Percentiles rank a stretch among this genome's conserved stretches.
Conservation (phyloP, 2,113 vertebrate species). For the Nesoenas mayeri region DNA sequence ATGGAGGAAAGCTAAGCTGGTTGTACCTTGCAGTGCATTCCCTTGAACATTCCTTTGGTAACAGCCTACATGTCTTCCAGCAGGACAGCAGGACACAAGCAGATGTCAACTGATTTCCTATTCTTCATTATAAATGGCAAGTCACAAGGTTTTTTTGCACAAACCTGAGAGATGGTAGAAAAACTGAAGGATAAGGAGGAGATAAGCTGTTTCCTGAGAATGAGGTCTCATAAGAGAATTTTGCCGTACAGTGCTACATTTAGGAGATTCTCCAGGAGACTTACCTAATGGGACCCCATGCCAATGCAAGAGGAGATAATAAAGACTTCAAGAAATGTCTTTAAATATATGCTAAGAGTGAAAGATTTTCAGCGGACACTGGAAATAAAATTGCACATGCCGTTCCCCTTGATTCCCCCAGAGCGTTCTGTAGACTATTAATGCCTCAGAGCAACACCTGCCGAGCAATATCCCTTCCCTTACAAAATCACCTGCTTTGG, state of each 20-base stretch:
- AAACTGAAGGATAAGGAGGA: not conserved
- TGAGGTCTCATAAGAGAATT: not conserved
- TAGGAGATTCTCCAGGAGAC: not conserved
- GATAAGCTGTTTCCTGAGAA: not conserved
- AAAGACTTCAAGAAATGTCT: not conserved
- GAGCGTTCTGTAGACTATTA: not conserved
- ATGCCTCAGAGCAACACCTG: not conserved
- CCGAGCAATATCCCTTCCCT: slow-evolving; percentile 3
- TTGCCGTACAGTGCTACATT: not conserved
- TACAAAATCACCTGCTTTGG: slow-evolving; percentile 36
- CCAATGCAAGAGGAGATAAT: not conserved
- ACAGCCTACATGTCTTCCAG: not conserved
- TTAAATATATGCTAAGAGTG: not conserved
- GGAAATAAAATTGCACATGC: not conserved
- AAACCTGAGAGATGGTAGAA: not conserved
- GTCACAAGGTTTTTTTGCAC: not conserved
- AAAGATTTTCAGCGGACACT: not conserved
- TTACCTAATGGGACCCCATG: not conserved
- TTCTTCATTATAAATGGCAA: not conserved
- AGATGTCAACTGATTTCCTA: not conserved
- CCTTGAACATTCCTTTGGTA: not conserved
- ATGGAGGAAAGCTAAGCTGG: not conserved
- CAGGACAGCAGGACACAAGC: not conserved
- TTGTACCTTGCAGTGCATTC: not conserved
- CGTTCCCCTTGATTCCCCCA: not conserved